Conservation (phyloP, 2,888 invertebrate genomes). For the Agrilus biguttatus region DNA sequence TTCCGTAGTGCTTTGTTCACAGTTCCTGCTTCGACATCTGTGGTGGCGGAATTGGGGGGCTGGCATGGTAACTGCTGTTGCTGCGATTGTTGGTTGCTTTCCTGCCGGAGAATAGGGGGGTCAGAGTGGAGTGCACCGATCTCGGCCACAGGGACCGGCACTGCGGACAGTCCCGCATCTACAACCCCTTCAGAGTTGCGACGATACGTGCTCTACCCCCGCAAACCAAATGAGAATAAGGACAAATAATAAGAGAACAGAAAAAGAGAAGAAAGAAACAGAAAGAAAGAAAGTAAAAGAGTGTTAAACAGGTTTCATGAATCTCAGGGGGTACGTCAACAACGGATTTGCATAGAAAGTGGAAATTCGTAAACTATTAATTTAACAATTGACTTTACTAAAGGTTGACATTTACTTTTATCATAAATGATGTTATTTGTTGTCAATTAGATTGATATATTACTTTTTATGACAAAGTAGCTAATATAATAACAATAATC, state of each 20-base stretch:
- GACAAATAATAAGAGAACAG: constrained; percentile 6
- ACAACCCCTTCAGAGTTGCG: constrained; percentile 34
- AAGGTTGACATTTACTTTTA: too few species aligned
- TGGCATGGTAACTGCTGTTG: constrained; percentile 46
- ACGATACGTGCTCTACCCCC: constrained; percentile 32
- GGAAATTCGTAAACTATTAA: background rate
- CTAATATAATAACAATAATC: too few species aligned
- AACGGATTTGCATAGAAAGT: too few species aligned
- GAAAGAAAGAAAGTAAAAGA: constrained; percentile 16
- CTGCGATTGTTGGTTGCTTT: constrained; percentile 9
- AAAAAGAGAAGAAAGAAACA: constrained; percentile 11
- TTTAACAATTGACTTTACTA: too few species aligned
- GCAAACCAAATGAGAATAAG: constrained; percentile 15
- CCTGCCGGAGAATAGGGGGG: constrained; percentile 20
- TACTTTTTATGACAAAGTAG: too few species aligned
- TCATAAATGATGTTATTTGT: too few species aligned
- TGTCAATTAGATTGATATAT: too few species aligned
- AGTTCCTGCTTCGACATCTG: constrained; percentile 51
- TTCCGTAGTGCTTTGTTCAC: constrained; percentile 52
- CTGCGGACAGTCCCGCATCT: constrained; percentile 30
- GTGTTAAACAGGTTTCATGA: constrained; percentile 9
- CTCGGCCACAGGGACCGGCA: constrained; percentile 31
- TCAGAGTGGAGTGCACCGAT: constrained; percentile 23
- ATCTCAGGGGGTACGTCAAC: background rate
- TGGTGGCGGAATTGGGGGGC: constrained; percentile 40